Conservation (phyloP, 1,140 invertebrate species). For the Zaprionus vittiger region DNA sequence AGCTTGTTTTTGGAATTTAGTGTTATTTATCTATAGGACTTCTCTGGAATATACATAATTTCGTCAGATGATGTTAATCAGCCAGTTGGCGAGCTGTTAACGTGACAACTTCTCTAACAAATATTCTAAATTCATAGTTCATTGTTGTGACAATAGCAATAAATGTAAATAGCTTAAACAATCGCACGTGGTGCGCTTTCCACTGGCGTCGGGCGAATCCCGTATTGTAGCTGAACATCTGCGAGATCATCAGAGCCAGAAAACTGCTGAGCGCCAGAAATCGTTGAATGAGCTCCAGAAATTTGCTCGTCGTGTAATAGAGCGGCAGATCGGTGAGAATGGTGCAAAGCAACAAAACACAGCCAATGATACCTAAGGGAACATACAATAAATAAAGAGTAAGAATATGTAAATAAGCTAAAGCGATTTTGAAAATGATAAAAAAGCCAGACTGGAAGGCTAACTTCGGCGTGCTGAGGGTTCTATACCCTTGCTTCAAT, state of each 20-base stretch:
- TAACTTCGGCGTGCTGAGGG: no score
- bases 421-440: not conserved
- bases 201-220: conserved; percentile 75
- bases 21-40: not conserved
- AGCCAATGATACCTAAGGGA: conserved; percentile 60
- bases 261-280: conserved; percentile 64
- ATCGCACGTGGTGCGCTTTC: conserved; percentile 56
- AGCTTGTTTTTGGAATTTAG: not conserved
- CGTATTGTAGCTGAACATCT: conserved; percentile 77
- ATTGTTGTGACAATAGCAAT: conserved; percentile 59
- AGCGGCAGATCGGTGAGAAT: conserved; percentile 52
- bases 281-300: conserved; percentile 61
- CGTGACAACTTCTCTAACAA: conserved; percentile 41
- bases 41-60: not conserved
- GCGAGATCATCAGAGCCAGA: conserved; percentile 66
- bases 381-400: not conserved
- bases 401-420: conserved; percentile 41
- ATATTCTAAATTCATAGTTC: conserved; percentile 65
- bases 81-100: not conserved
- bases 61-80: no score
- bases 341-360: conserved; percentile 56
- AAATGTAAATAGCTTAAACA: conserved; percentile 71
- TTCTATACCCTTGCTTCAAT: no score
- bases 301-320: conserved; percentile 44
- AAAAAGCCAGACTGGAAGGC: no score